A percentile compares a stretch with the other conserved stretches of the same genome.
Conservation (phyloP, 2,888 invertebrate species). For the Chloroclystis v-ata region DNA sequence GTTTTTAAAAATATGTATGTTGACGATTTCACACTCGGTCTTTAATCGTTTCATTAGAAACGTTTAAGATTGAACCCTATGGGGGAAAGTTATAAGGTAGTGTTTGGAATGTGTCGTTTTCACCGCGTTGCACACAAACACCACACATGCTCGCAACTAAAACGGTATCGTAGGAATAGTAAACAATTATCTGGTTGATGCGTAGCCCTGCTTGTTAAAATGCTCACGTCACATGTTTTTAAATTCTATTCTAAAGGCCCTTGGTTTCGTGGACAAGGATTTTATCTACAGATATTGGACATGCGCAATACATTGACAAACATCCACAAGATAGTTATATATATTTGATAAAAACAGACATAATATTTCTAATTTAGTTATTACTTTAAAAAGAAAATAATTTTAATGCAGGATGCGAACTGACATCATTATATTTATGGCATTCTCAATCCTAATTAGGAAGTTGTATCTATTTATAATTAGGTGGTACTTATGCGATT, state of each 20-base stretch:
- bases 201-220: slow-evolving; percentile 60
- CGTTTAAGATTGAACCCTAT: slow-evolving; percentile 45
- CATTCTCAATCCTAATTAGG: slow-evolving; percentile 48
- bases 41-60: slow-evolving; percentile 53
- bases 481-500: slow-evolving; percentile 32
- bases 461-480: slow-evolving; percentile 50
- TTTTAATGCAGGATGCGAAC: neutral
- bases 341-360: neutral
- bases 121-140: slow-evolving; percentile 45
- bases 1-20: slow-evolving; percentile 63
- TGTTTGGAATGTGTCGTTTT: slow-evolving; percentile 30
- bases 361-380: neutral
- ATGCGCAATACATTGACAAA: slow-evolving; percentile 9
- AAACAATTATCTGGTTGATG: slow-evolving; percentile 65
- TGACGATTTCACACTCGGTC: slow-evolving; percentile 60
- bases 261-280: slow-evolving; percentile 38
- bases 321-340: neutral
- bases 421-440: slow-evolving; percentile 21
- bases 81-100: slow-evolving; percentile 37
- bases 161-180: slow-evolving; percentile 67
- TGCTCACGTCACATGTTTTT: slow-evolving; percentile 51
- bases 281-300: slow-evolving; percentile 33
- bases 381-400: neutral
- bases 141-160: slow-evolving; percentile 56
- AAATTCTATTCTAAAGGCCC: slow-evolving; percentile 40